These are phyloP conservation scores for Acheta domesticus DNA, from an alignment of 2,888 invertebrate genomes.

Conservation along the genomic window DNA sequence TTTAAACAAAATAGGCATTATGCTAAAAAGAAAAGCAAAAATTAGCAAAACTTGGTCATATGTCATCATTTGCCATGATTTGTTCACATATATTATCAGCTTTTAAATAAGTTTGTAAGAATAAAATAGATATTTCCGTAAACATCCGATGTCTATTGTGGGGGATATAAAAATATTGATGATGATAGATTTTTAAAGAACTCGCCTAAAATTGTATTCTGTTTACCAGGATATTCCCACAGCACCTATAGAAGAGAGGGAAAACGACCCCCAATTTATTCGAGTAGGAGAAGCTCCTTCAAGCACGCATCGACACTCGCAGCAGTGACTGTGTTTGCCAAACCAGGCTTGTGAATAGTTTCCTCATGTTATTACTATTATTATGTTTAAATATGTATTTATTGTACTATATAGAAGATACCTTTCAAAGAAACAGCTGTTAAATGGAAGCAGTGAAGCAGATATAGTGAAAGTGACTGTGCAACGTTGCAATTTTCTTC, in stretches of 20 bases:
- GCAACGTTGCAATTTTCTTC: slow-evolving; percentile 11
- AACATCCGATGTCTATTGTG: no score
- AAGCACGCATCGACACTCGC: slow-evolving; percentile 22
- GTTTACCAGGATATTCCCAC: slow-evolving; percentile 19
- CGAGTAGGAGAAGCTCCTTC: not conserved
- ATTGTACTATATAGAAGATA: slow-evolving; percentile 26
- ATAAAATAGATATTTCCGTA: no score
- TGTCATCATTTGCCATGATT: no score
- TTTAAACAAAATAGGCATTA: no score
- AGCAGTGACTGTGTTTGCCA: slow-evolving; percentile 1
- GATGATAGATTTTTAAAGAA: not conserved
- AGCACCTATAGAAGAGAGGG: slow-evolving; percentile 6
- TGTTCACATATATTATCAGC: no score
- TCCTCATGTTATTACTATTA: slow-evolving; percentile 23
- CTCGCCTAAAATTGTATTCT: not conserved
- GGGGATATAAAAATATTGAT: not conserved
- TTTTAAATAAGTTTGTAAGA: no score
- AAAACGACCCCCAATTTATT: not conserved
- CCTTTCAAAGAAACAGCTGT: slow-evolving; percentile 3
- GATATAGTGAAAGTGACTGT: slow-evolving; percentile 18
- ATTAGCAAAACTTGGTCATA: no score
- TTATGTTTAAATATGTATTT: slow-evolving; percentile 22
- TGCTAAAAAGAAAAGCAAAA: no score
- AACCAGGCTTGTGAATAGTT: slow-evolving; percentile 20
- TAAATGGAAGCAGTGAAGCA: not conserved